phyloP scores from a whole-genome alignment of 2,888 invertebrate genomes.

The Caenorhabditis sinica region DNA sequence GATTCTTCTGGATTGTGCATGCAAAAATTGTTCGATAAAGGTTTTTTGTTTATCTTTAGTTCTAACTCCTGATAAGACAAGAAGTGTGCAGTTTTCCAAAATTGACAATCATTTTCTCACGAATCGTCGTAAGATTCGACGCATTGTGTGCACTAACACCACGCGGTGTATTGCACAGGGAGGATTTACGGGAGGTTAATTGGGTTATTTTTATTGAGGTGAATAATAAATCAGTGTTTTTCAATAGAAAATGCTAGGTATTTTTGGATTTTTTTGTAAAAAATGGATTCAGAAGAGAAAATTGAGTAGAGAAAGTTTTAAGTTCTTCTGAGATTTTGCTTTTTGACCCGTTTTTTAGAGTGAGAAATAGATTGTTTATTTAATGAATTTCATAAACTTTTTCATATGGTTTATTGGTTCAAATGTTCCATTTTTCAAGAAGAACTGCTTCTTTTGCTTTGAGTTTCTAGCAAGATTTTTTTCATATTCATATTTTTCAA shows the following conservation, averaged over 20 bases:
- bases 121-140: slow-evolving; percentile 26
- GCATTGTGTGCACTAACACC: slow-evolving; percentile 16
- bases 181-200: slow-evolving; percentile 49
- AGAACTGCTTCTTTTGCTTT: too few relatives aligned
- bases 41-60: background rate
- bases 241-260: background rate
- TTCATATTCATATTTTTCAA: background rate
- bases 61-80: background rate
- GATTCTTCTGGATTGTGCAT: background rate
- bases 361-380: too few relatives aligned
- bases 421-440: too few relatives aligned
- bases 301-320: too few relatives aligned
- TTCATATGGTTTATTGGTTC: background rate
- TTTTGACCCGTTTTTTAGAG: too few relatives aligned
- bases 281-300: too few relatives aligned
- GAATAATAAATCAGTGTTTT: too few relatives aligned
- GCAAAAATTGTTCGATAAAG: background rate
- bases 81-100: background rate
- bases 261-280: background rate
- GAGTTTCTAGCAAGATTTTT: background rate
- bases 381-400: slow-evolving; percentile 4
- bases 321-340: too few relatives aligned
- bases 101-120: background rate
- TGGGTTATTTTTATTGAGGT: too few relatives aligned
- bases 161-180: slow-evolving; percentile 29